These are phyloP conservation scores for Polydrusus tereticollis DNA, from an alignment of 2,888 invertebrate genomes.

Conservation along the genomic window DNA sequence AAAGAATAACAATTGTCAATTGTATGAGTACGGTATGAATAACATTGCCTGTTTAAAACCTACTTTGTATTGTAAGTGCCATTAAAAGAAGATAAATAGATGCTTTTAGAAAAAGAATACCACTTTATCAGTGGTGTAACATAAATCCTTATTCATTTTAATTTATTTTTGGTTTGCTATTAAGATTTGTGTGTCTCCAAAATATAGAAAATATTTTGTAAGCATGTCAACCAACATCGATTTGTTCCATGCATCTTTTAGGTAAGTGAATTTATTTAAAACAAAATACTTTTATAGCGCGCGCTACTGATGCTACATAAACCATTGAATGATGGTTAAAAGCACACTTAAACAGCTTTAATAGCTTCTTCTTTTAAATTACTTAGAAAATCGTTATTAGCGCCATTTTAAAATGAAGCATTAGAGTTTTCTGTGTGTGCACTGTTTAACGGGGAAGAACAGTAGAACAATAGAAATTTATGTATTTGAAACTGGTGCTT, in stretches of 20 bases:
- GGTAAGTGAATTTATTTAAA: neutral
- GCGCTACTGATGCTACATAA: neutral
- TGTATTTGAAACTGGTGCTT: neutral
- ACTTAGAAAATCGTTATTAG: neutral
- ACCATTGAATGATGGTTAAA: neutral
- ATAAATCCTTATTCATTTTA: neutral
- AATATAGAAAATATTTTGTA: too few relatives aligned
- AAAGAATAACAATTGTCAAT: slow-evolving; percentile 51
- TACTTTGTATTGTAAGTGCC: slow-evolving; percentile 38
- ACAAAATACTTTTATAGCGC: neutral
- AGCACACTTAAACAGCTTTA: slow-evolving; percentile 1
- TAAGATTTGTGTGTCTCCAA: too few relatives aligned
- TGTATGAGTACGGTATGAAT: slow-evolving; percentile 48
- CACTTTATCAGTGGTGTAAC: slow-evolving; percentile 30
- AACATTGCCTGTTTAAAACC: slow-evolving; percentile 45
- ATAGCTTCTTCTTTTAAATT: neutral
- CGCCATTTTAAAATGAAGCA: slow-evolving; percentile 10
- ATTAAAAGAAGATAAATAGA: slow-evolving; percentile 45
- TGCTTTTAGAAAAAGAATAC: slow-evolving; percentile 29
- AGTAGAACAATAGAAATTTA: neutral
- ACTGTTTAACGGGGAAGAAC: neutral
- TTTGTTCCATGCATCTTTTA: neutral
- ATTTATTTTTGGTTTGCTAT: neutral
- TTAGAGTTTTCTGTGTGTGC: neutral
- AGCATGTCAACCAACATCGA: too few relatives aligned